Evolutionary conservation across 2,113 vertebrate genomes (phyloP).

Genomic region (Colinus virginianus): DNA sequence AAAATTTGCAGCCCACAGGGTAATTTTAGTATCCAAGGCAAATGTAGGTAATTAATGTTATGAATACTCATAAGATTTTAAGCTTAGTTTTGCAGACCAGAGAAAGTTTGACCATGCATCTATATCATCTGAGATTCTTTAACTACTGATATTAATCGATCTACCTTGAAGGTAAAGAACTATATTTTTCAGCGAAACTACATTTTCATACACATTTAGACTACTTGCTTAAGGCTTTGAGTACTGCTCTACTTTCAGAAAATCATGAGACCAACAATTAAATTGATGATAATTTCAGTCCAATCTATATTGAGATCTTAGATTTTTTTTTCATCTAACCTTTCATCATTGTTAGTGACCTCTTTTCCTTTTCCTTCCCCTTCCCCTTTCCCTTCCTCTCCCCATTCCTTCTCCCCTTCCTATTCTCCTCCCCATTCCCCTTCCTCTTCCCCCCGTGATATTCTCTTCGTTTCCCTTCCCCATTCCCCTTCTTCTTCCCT

Average conservation of each 20-base stretch:
- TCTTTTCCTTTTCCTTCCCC: too few relatives aligned
- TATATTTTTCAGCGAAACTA: background rate
- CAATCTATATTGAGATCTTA: background rate
- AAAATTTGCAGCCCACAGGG: background rate
- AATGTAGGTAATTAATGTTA: background rate
- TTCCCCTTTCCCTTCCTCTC: too few relatives aligned
- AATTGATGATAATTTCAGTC: background rate
- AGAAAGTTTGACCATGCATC: background rate
- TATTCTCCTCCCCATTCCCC: too few relatives aligned
- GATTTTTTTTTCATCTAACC: background rate
- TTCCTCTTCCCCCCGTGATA: too few relatives aligned
- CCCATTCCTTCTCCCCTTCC: background rate
- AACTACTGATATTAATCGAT: background rate
- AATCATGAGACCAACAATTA: background rate
- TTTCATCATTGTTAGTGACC: background rate
- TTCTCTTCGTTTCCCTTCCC: too few relatives aligned
- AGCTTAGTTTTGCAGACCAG: background rate
- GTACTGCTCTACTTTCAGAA: background rate
- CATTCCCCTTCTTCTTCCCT: too few relatives aligned
- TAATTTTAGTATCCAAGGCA: background rate
- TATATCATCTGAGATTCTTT: background rate
- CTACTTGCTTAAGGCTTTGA: background rate
- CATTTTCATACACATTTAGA: background rate
- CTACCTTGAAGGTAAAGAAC: background rate
- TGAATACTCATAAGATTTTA: background rate